phyloP scores from a whole-genome alignment of 2,113 vertebrate genomes.

The Gymnocephalus cernua region DNA sequence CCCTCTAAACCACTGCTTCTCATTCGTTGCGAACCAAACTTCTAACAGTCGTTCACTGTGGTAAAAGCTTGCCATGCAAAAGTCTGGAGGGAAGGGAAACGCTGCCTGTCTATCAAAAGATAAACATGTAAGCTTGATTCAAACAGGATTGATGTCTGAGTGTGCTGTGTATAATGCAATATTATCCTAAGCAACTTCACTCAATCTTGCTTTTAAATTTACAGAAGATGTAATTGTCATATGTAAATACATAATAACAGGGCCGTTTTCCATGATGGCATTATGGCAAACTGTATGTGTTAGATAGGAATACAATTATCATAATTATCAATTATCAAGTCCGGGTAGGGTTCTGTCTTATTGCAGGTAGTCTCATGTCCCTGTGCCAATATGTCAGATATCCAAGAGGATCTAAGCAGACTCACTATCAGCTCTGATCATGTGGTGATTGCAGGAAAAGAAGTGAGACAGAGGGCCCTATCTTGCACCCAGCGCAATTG shows the following conservation, averaged over 20 bases:
- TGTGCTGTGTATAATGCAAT: not conserved
- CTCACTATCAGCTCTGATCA: slow-evolving; percentile 17
- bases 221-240: not conserved
- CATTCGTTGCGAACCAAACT: slow-evolving; percentile 18
- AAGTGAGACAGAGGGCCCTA: slow-evolving; percentile 26
- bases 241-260: not conserved
- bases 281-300: not conserved
- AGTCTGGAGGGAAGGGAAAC: not conserved
- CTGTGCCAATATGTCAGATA: slow-evolving; percentile 7
- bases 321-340: not conserved
- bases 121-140: not conserved
- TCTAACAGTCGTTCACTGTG: not conserved
- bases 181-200: not conserved
- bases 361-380: not conserved
- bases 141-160: not conserved
- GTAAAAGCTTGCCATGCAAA: not conserved
- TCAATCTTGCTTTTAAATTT: not conserved
- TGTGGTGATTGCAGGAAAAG: not conserved
- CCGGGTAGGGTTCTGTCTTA: not conserved
- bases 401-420: not conserved
- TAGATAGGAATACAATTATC: not conserved
- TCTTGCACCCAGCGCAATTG: too few relatives aligned
- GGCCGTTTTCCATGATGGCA: not conserved
- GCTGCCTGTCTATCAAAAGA: not conserved
- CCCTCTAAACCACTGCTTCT: not conserved